Evolutionary conservation across 2,113 vertebrate genomes (phyloP).

Genomic region (Anguilla rostrata): DNA sequence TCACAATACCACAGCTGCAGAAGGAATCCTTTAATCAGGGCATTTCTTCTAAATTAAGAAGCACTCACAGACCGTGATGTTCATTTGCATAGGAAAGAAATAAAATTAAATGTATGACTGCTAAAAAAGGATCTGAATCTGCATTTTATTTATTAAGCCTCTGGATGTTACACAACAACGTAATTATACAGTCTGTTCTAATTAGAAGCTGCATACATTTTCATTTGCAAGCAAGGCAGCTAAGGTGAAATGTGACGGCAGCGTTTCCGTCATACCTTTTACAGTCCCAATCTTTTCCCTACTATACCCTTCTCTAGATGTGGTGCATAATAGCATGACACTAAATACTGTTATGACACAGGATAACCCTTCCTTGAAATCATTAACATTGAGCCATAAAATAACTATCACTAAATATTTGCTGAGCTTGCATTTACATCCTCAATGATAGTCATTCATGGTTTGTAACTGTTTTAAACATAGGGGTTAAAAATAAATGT

Average conservation of each 20-base stretch:
- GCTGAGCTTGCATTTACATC: background rate
- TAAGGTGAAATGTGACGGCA: background rate
- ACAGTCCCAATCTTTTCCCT: background rate
- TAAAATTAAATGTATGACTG: slow-evolving; percentile 50
- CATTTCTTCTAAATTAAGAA: slow-evolving; percentile 68
- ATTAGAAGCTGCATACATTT: slow-evolving; percentile 22
- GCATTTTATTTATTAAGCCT: slow-evolving; percentile 59
- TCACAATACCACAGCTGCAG: slow-evolving; percentile 66
- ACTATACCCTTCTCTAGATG: background rate
- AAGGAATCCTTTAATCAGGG: slow-evolving; percentile 68
- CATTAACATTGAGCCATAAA: background rate
- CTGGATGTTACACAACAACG: slow-evolving; percentile 60
- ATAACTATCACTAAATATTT: background rate
- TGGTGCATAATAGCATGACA: background rate
- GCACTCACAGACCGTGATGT: slow-evolving; percentile 62
- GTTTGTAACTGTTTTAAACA: background rate
- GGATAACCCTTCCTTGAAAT: no score
- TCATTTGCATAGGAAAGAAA: slow-evolving; percentile 57
- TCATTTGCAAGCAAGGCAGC: slow-evolving; percentile 5
- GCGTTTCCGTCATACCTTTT: background rate
- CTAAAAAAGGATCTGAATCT: slow-evolving; percentile 47
- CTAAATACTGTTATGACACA: background rate
- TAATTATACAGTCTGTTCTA: slow-evolving; percentile 56
- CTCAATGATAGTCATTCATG: background rate
- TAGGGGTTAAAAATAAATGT: background rate